A percentile compares a stretch with the other conserved stretches of the same genome.
Evolutionary conservation across 1,140 invertebrate genomes (phyloP).

Genomic region (Pseudomyrmex pallidus): DNA sequence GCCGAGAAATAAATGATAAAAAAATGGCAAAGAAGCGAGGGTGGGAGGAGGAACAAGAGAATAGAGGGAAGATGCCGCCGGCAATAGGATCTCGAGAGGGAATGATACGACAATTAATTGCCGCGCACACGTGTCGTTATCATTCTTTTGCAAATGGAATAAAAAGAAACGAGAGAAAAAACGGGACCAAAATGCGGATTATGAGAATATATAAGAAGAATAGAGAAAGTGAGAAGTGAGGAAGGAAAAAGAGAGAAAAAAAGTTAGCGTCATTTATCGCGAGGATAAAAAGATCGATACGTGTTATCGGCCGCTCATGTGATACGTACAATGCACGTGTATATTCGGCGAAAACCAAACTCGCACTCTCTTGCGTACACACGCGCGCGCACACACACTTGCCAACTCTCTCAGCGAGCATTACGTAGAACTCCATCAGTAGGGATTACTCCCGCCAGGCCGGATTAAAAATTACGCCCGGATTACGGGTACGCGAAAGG

Average conservation of each 20-base stretch:
- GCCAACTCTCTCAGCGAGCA: conserved; percentile 33
- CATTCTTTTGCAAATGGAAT: conserved; percentile 1
- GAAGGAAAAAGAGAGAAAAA: not conserved
- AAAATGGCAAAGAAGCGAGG: conserved; percentile 19
- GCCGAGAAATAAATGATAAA: conserved; percentile 15
- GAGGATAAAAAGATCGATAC: conserved; percentile 52
- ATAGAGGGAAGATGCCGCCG: not conserved
- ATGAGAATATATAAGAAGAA: not conserved
- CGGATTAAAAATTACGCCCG: conserved; percentile 74
- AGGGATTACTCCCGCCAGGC: conserved; percentile 57
- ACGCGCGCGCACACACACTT: not conserved
- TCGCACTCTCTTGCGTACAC: conserved; percentile 15
- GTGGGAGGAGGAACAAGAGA: not conserved
- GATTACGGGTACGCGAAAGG: conserved; percentile 64
- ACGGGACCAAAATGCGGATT: not conserved
- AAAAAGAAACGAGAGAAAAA: not conserved
- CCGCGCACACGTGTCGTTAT: conserved; percentile 31
- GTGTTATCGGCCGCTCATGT: conserved; percentile 21
- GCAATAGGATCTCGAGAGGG: not conserved
- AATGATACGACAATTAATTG: conserved; percentile 54
- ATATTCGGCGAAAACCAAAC: conserved; percentile 30
- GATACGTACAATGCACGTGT: conserved; percentile 29
- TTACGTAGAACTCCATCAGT: conserved; percentile 53
- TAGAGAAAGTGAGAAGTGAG: not conserved
- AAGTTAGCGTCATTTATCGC: conserved; percentile 44